These are phyloP conservation scores for Scytalopus superciliaris DNA, from an alignment of 2,113 vertebrate genomes.

Conservation along the genomic window DNA sequence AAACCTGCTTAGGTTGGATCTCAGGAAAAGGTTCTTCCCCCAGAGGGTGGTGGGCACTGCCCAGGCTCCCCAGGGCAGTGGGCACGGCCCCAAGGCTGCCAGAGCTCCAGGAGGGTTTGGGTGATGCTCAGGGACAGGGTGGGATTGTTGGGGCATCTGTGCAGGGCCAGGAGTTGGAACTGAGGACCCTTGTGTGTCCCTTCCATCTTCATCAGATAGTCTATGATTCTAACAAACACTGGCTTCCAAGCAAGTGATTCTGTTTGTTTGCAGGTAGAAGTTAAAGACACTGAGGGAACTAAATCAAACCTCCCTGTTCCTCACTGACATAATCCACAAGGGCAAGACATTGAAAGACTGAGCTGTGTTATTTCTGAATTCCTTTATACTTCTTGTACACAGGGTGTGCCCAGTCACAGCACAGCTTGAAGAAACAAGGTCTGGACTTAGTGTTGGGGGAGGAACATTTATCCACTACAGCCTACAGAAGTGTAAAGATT, in stretches of 20 bases:
- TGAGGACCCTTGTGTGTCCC: not conserved
- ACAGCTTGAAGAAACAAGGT: not conserved
- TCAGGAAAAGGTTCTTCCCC: not conserved
- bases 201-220: not conserved
- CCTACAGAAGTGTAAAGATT: not conserved
- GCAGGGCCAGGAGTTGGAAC: not conserved
- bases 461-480: not conserved
- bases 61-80: not conserved
- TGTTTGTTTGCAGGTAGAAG: not conserved
- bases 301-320: not conserved
- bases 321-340: not conserved
- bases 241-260: not conserved
- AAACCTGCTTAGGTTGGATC: not conserved
- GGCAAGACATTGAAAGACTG: not conserved
- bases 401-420: not conserved
- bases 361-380: not conserved
- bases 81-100: not conserved
- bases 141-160: not conserved
- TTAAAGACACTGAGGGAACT: not conserved
- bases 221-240: not conserved
- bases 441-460: not conserved
- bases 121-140: not conserved
- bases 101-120: not conserved
- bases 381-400: fast-evolving
- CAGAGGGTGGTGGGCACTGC: not conserved